phyloP scores from a whole-genome alignment of 1,140 invertebrate genomes.

The Diachasma alloeum region DNA sequence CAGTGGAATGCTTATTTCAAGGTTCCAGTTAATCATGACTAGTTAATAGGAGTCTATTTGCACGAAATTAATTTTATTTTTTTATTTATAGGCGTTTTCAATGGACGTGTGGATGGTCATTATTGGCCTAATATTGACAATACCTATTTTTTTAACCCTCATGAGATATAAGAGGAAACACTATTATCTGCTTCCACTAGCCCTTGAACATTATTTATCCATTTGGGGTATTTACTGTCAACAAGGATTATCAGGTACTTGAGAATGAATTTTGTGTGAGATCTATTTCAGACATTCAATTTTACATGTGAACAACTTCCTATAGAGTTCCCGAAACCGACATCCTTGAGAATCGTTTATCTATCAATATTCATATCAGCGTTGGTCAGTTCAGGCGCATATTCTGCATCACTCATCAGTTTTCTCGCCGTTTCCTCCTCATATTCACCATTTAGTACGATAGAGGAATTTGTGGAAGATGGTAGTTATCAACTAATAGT shows the following conservation, averaged over 20 bases:
- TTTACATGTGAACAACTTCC: too few relatives aligned
- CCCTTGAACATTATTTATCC: slow-evolving; percentile 35
- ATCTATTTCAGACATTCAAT: too few relatives aligned
- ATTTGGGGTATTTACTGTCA: slow-evolving; percentile 50
- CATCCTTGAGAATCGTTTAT: slow-evolving; percentile 42
- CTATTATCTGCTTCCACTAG: neutral
- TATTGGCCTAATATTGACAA: slow-evolving; percentile 5
- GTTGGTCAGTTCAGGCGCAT: slow-evolving; percentile 33
- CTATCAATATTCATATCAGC: slow-evolving; percentile 15
- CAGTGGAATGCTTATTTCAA: slow-evolving; percentile 45
- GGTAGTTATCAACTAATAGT: slow-evolving; percentile 34
- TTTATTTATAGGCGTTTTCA: slow-evolving; percentile 27
- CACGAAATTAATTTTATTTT: neutral
- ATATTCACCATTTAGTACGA: slow-evolving; percentile 32
- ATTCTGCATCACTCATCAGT: slow-evolving; percentile 40
- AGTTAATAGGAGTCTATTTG: too few relatives aligned
- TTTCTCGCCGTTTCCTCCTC: slow-evolving; percentile 27
- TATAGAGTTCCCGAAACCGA: slow-evolving; percentile 16
- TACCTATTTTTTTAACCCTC: slow-evolving; percentile 3
- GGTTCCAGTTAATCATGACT: slow-evolving; percentile 19
- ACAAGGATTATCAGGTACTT: slow-evolving; percentile 43
- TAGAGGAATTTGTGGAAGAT: slow-evolving; percentile 36
- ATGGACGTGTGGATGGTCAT: slow-evolving; percentile 28
- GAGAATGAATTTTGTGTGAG: neutral
- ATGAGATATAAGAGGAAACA: slow-evolving; percentile 15